Evolutionary conservation across 1,140 invertebrate genomes (phyloP).

Genomic region (Lasaia peninsularis): DNA sequence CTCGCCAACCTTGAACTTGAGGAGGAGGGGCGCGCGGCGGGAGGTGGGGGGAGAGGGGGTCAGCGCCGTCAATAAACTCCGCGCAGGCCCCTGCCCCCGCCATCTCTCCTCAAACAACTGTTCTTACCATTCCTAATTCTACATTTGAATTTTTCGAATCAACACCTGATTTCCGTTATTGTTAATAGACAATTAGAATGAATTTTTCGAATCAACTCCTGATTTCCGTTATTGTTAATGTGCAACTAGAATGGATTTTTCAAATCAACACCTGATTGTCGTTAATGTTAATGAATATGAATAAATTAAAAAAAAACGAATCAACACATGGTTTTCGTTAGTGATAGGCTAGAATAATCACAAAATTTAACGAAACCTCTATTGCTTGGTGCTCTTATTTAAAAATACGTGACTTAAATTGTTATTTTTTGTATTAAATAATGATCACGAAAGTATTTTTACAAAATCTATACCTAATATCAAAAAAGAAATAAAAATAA

Average conservation of each 20-base stretch:
- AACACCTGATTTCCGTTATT: neutral
- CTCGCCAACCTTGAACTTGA: slow-evolving; percentile 86
- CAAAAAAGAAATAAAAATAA: too few relatives aligned
- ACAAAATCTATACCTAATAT: too few relatives aligned
- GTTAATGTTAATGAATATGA: too few relatives aligned
- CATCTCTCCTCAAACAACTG: slow-evolving; percentile 23
- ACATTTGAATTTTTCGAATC: neutral
- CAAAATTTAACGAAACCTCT: too few relatives aligned
- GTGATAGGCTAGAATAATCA: too few relatives aligned
- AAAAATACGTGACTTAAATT: too few relatives aligned
- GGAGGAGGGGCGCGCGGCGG: slow-evolving; percentile 53
- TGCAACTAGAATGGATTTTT: too few relatives aligned
- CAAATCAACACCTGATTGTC: neutral
- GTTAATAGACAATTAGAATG: too few relatives aligned
- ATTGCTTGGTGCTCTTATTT: too few relatives aligned
- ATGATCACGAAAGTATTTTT: too few relatives aligned
- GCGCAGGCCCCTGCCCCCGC: slow-evolving; percentile 65
- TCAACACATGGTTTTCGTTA: neutral
- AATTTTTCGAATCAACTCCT: neutral
- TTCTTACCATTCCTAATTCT: slow-evolving; percentile 12
- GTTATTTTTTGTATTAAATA: too few relatives aligned
- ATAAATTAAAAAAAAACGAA: neutral
- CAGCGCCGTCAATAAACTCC: slow-evolving; percentile 72
- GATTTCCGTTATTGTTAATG: too few relatives aligned
- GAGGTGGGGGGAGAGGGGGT: slow-evolving; percentile 31